Evolutionary conservation across 53 echinoderm and acorn worm genomes (phyloP).

Genomic region (Apostichopus leukothele): DNA sequence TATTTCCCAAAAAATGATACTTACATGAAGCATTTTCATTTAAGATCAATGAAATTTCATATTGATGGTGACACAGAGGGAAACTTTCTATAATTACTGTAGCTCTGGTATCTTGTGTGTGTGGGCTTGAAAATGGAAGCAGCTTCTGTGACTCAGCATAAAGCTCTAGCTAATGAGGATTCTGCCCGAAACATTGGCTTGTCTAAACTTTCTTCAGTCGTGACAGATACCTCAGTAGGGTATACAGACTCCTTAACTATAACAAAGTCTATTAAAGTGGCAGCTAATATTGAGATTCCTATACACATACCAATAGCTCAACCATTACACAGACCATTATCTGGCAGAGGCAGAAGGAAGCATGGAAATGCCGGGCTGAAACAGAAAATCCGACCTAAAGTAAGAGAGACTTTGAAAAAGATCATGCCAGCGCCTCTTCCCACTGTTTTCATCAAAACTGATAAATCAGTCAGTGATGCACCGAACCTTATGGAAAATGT

Average conservation of each 20-base stretch:
- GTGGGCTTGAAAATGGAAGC: neutral
- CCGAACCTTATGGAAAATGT: slow-evolving; percentile 23
- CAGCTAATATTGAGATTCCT: slow-evolving; percentile 35
- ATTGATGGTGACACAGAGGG: too few species aligned
- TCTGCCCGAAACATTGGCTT: neutral
- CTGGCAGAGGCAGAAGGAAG: neutral
- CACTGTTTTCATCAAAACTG: slow-evolving; percentile 16
- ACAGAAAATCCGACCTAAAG: slow-evolving; percentile 25
- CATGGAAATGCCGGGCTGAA: neutral
- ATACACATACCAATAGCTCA: slow-evolving; percentile 37
- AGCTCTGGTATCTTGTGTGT: too few species aligned
- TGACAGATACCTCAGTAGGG: neutral
- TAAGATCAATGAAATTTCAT: too few species aligned
- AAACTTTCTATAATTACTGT: too few species aligned
- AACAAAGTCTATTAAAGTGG: slow-evolving; percentile 40
- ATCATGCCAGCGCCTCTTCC: slow-evolving; percentile 24
- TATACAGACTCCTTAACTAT: slow-evolving; percentile 11
- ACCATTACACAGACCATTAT: neutral
- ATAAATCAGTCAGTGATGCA: neutral
- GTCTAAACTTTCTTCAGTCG: neutral
- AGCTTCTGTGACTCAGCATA: neutral
- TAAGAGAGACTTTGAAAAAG: slow-evolving; percentile 12
- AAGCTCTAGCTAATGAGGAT: neutral
- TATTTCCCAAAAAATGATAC: too few species aligned
- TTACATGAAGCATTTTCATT: too few species aligned